These are phyloP conservation scores for Neosilurus mollespiculum DNA, from an alignment of 2,797 vertebrate genomes.

Conservation along the genomic window DNA sequence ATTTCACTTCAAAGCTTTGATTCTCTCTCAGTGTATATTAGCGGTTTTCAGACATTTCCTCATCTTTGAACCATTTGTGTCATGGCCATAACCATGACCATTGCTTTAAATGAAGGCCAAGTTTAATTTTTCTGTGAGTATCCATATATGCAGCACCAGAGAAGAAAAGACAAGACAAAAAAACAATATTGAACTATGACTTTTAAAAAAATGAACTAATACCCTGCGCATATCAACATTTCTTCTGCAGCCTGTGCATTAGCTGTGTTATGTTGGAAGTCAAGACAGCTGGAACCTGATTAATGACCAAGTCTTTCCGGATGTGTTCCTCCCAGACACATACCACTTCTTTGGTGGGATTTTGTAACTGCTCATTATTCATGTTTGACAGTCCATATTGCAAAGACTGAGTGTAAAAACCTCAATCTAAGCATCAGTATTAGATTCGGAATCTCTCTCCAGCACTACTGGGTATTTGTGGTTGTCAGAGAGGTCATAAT, in stretches of 20 bases:
- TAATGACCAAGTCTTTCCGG: constrained; percentile 21
- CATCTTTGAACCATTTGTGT: constrained; percentile 1
- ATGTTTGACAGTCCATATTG: constrained; percentile 39
- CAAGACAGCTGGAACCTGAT: constrained; percentile 30
- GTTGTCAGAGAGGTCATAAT: constrained; percentile 31
- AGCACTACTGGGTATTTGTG: constrained; percentile 31
- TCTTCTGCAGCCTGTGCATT: constrained; percentile 27
- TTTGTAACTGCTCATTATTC: constrained; percentile 41
- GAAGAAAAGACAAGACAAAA: constrained; percentile 48
- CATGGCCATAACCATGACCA: not conserved
- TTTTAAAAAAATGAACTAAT: constrained; percentile 45
- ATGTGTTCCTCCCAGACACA: constrained; percentile 35
- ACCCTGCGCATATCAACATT: constrained; percentile 3
- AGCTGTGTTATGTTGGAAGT: constrained; percentile 16
- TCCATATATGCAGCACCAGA: constrained; percentile 58
- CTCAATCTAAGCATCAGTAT: constrained; percentile 26
- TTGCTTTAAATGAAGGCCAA: constrained; percentile 22
- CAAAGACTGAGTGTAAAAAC: constrained; percentile 22
- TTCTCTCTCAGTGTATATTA: not conserved
- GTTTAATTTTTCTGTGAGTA: constrained; percentile 17
- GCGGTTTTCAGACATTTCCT: not conserved
- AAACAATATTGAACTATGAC: constrained; percentile 58
- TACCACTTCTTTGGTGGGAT: constrained; percentile 41
- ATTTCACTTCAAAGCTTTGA: not conserved
- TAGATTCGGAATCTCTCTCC: constrained; percentile 13